Evolutionary conservation across 1,140 invertebrate species (phyloP).

Genomic region (Spodoptera litura): DNA sequence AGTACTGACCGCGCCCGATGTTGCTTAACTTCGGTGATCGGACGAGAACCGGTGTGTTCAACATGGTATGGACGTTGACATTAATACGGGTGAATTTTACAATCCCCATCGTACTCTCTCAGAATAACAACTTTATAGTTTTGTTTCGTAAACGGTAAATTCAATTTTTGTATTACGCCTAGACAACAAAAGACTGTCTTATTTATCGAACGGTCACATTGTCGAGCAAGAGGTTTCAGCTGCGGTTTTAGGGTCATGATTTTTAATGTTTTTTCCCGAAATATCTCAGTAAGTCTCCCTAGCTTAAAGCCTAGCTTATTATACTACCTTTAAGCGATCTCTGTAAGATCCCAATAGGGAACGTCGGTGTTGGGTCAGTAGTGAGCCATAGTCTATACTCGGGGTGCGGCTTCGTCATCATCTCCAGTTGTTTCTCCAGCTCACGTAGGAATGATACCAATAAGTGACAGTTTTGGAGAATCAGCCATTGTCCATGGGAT

Average conservation of each 20-base stretch:
- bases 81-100: too few species aligned
- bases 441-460: constrained; percentile 92
- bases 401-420: constrained; percentile 92
- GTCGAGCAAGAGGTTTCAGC: too few species aligned
- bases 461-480: constrained; percentile 96
- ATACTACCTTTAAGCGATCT: constrained; percentile 95
- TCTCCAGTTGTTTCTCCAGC: constrained; percentile 93
- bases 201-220: too few species aligned
- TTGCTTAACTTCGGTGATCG: constrained; percentile 62
- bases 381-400: constrained; percentile 97
- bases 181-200: too few species aligned
- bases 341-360: constrained; percentile 96
- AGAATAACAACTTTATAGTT: too few species aligned
- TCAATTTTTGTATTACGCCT: too few species aligned
- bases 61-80: constrained; percentile 65
- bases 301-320: too few species aligned
- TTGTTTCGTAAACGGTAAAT: too few species aligned
- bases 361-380: constrained; percentile 93
- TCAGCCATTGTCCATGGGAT: constrained; percentile 94
- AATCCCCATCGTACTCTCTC: too few species aligned
- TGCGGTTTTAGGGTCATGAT: too few species aligned
- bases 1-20: constrained; percentile 58
- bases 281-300: too few species aligned
- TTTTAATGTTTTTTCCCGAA: too few species aligned
- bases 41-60: constrained; percentile 60